These are phyloP conservation scores for Dendrophyllia cribrosa DNA, from an alignment of 64 coral and sea anemone genomes.

Conservation along the genomic window DNA sequence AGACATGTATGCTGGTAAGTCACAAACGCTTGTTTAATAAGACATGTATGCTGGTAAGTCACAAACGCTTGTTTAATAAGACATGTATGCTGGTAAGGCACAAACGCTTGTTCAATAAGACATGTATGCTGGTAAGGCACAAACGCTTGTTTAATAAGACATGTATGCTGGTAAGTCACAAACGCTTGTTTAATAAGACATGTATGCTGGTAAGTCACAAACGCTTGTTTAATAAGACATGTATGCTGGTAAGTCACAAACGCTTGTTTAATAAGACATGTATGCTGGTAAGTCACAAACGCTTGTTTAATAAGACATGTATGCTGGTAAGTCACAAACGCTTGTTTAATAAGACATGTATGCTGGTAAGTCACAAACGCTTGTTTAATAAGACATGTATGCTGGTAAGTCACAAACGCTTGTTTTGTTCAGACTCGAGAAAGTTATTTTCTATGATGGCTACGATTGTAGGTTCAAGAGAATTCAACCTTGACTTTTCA, in stretches of 20 bases:
- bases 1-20: constrained; percentile 89
- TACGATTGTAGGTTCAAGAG: no score
- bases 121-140: constrained; percentile 87
- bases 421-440: no score
- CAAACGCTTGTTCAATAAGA: neutral
- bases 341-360: constrained; percentile 65
- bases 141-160: constrained; percentile 34
- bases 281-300: constrained; percentile 78
- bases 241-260: constrained; percentile 82
- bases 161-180: constrained; percentile 85
- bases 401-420: constrained; percentile 66
- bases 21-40: constrained; percentile 13
- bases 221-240: constrained; percentile 45
- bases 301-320: constrained; percentile 59
- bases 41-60: constrained; percentile 89
- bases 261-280: constrained; percentile 55
- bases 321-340: constrained; percentile 76
- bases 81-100: constrained; percentile 88
- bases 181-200: constrained; percentile 28
- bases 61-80: constrained; percentile 14
- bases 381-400: constrained; percentile 73
- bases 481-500: no score
- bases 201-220: constrained; percentile 86
- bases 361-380: constrained; percentile 72
- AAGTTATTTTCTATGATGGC: no score